Evolutionary conservation across 2,797 vertebrate species (phyloP), one percentile per base, ranked within the genome.

Genomic region (Mastacembelus armatus): DNA sequence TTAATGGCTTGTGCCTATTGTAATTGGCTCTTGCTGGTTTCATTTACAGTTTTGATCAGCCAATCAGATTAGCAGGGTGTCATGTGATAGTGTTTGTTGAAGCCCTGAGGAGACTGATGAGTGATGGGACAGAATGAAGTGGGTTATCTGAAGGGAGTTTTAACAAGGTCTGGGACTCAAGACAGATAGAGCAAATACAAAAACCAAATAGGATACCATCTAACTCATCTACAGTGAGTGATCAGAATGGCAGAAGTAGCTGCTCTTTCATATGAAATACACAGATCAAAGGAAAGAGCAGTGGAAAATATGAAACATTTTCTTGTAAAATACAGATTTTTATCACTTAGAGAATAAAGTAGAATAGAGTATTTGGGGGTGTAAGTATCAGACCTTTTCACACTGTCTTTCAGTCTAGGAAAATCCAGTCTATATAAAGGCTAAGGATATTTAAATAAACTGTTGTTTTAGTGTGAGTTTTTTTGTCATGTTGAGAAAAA

Each of bases 21-120:
- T 88, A 92, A 91, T 89, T 90, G 85, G 78, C 77, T 81, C 59
- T 76, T 89, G 81, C 79, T 74, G 86, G 86, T 82, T 92, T 90
- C 87, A 90, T 90, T 90, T 90, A 89, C 88, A 87, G 71, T 84
- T 81, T 67, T 82, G 84, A 92, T 90, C 85, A 83, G 88, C 86
- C 90, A 87, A 89, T 92, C 86, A 91, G 88, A 92, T 91, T 89
- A 89, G 83, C 66, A 4, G 21, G n/a, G 54, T 63, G 80, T 82
- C 76, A 85, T 86, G 79, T 69, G 88, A 89, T 84, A 78, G 80
- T 59, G 60, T 83, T 77, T 76, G 74, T 71, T 0, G 19, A 62
- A 63, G 77, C 83, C 81, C 78, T 0, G 72, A 79, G 84, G 85
- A 84, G 55, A 35, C 47, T 10, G 73, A 62, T 86, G 86, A 88